phyloP scores from a whole-genome alignment of 37 sponge, comb jelly and placozoan species.

The Ianthella basta region DNA sequence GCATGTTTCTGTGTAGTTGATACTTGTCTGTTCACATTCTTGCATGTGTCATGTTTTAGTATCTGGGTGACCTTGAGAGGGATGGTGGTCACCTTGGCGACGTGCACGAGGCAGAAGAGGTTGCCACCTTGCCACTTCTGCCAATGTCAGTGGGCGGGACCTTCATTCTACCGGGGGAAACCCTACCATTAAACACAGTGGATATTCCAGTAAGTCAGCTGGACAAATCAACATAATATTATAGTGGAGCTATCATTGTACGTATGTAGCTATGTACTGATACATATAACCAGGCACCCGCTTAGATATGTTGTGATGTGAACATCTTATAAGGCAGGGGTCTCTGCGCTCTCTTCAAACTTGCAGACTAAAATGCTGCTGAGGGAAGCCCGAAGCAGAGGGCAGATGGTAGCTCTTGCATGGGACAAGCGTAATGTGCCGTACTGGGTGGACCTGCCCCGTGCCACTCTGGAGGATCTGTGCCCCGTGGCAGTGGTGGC shows the following conservation, averaged over 20 bases:
- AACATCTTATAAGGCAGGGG: background rate
- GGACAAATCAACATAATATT: background rate
- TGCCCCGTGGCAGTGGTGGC: conserved; percentile 69
- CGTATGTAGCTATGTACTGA: background rate
- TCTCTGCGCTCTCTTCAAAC: background rate
- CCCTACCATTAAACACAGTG: conserved; percentile 79
- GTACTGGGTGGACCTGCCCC: conserved; percentile 1
- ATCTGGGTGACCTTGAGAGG: conserved; percentile 76
- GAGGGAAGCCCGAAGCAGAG: conserved; percentile 4
- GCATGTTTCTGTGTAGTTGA: too few species aligned
- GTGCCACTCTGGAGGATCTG: conserved; percentile 50
- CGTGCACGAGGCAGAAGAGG: conserved; percentile 53
- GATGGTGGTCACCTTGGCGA: conserved; percentile 34
- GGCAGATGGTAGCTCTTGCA: conserved; percentile 14
- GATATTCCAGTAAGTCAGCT: conserved; percentile 63
- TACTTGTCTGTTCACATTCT: background rate
- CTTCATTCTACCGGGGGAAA: conserved; percentile 84
- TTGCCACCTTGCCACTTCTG: conserved; percentile 64
- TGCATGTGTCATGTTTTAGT: conserved; percentile 31
- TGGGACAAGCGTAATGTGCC: background rate
- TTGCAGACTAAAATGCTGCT: conserved; percentile 16
- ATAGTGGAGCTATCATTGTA: background rate
- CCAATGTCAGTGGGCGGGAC: conserved; percentile 46
- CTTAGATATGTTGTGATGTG: too few species aligned
- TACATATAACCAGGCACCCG: background rate